Evolutionary conservation across 2,113 vertebrate species (phyloP).

Genomic region (Gymnogyps californianus): DNA sequence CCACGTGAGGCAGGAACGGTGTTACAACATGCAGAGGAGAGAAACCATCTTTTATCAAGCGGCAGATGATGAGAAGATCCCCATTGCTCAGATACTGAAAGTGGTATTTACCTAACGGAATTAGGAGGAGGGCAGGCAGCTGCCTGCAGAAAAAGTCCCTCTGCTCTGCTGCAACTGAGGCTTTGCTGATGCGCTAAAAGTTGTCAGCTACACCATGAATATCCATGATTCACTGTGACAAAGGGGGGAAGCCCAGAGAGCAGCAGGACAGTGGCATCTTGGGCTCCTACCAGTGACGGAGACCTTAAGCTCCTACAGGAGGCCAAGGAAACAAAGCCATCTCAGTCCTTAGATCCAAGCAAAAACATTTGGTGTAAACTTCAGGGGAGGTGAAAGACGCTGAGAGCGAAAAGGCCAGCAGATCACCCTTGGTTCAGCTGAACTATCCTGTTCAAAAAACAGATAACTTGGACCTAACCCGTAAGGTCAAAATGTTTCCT

Average conservation of each 20-base stretch:
- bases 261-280: background rate
- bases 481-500: background rate
- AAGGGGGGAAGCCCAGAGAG: background rate
- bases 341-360: background rate
- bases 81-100: background rate
- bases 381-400: background rate
- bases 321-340: background rate
- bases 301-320: background rate
- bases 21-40: background rate
- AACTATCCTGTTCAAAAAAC: background rate
- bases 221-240: background rate
- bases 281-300: background rate
- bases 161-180: background rate
- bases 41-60: background rate
- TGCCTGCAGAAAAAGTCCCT: background rate
- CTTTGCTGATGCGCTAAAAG: fast-evolving
- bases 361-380: background rate
- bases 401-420: background rate
- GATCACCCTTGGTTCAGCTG: background rate
- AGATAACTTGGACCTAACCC: background rate
- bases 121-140: background rate
- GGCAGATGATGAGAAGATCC: background rate
- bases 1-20: background rate
- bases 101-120: background rate
- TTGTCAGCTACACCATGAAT: background rate